Base-by-base conservation (phyloP, 2,113 vertebrate genomes). In the Xiphias gladius region DNA sequence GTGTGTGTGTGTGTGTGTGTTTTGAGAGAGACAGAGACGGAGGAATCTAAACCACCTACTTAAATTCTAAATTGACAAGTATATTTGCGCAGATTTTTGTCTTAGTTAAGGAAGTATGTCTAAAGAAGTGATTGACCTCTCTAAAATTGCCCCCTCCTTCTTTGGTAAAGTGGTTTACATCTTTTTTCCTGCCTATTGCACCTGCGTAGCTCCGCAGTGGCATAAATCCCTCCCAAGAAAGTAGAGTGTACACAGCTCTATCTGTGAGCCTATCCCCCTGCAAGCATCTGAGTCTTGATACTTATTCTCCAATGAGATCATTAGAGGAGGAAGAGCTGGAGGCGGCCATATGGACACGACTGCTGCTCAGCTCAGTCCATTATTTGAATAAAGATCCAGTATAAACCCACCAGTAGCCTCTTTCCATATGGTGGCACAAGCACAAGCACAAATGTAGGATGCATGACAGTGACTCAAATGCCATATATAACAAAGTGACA, bases 321-420 rank as follows among this genome's bases (percentile, higher is more conserved):
- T 94, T 92, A 93, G 85, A 81, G 80, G 48, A 67, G 74, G 76
- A 84, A 80, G 69, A 90, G 84, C 86, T 89, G 80, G 72, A 83
- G 84, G 91, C 75, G 32, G 68, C 90, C 91, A 93, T 93, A 94
- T 94, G 91, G 92, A 82, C 88, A 71, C 32, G 24, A 80, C 77
- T 85, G 78, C 89, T 79, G 80, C 79, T 90, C 78, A 71, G 66
- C 75, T 73, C 58, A 54, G 79, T 78, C 77, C 74, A 82, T 91
- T 88, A 92, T 86, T 94, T 81, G 84, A 87, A 92, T 74, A 85
- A 77, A 89, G 78, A 64, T 67, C 63, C 59, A 48, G 69, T 61
- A 68, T 70, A 80, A 69, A 65, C 39, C n/a, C 37, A 63, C 24
- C 77, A 67, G 24, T 72, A 54, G 73, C 58, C 48, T 80, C 69